Percentiles rank a stretch among this genome's conserved stretches.
Evolutionary conservation across 2,797 vertebrate genomes (phyloP).

Genomic region (Hylomyscus alleni): DNA sequence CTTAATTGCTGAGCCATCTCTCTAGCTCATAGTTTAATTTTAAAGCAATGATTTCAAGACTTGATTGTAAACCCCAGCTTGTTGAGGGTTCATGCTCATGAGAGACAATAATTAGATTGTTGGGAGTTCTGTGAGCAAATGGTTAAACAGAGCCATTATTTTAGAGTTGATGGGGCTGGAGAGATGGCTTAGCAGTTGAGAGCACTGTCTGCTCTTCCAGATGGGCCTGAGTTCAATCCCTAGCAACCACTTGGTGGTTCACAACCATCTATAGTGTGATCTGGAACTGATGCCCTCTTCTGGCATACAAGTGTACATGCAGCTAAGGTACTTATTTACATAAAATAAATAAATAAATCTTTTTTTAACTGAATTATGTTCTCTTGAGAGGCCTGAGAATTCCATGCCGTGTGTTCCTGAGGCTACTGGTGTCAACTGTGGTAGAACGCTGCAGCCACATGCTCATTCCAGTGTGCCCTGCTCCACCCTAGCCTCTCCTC

Average conservation of each 20-base stretch:
- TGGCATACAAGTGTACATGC: background rate
- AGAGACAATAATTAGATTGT: background rate
- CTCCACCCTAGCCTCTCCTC: background rate
- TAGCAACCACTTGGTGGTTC: background rate
- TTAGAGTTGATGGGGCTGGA: background rate
- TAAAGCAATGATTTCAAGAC: background rate
- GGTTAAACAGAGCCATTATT: background rate
- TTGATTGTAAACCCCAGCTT: background rate
- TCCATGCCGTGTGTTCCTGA: background rate
- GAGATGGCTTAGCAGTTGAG: background rate
- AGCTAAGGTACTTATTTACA: background rate
- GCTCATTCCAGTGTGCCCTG: background rate
- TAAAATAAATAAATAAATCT: background rate
- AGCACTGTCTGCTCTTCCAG: background rate
- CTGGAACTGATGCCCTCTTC: background rate
- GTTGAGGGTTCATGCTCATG: background rate
- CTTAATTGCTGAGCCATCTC: background rate
- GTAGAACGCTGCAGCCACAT: background rate
- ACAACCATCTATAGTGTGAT: background rate
- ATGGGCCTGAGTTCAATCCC: background rate
- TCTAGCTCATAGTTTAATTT: background rate
- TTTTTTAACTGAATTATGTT: background rate
- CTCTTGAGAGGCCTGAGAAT: background rate
- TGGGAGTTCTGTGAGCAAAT: background rate
- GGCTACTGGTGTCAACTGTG: rapidly evolving